Evolutionary conservation across 2,797 vertebrate species (phyloP).

Genomic region (Trachops cirrhosus): DNA sequence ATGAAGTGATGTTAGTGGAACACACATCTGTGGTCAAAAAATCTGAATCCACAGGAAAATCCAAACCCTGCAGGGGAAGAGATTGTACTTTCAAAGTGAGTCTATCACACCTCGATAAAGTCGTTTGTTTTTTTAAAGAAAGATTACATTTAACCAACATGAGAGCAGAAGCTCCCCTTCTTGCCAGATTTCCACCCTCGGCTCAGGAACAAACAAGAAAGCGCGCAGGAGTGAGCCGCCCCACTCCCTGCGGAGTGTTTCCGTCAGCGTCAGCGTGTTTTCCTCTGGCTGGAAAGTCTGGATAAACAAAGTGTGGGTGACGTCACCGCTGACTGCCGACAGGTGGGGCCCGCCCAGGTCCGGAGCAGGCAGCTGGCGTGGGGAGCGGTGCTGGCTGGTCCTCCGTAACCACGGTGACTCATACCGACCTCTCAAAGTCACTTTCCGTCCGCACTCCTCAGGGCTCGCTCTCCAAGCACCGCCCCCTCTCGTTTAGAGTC

Average conservation of each 20-base stretch:
- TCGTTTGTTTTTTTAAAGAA: background rate
- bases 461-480: background rate
- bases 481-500: background rate
- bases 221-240: background rate
- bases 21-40: background rate
- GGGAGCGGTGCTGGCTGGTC: background rate
- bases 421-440: background rate
- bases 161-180: background rate
- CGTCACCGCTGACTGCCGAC: background rate
- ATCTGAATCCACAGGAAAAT: background rate
- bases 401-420: background rate
- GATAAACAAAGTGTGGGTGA: slow-evolving; percentile 26
- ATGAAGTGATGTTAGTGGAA: background rate
- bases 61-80: background rate
- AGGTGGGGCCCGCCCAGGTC: background rate
- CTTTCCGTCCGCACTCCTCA: background rate
- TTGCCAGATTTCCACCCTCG: background rate
- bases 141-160: background rate
- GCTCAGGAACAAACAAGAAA: background rate
- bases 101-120: background rate
- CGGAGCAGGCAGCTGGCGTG: background rate
- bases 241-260: background rate
- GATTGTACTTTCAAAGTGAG: background rate
- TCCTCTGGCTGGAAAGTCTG: background rate
- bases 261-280: background rate